Conservation (phyloP, 1,140 invertebrate genomes). For the Pseudomyrmex dendroicus region DNA sequence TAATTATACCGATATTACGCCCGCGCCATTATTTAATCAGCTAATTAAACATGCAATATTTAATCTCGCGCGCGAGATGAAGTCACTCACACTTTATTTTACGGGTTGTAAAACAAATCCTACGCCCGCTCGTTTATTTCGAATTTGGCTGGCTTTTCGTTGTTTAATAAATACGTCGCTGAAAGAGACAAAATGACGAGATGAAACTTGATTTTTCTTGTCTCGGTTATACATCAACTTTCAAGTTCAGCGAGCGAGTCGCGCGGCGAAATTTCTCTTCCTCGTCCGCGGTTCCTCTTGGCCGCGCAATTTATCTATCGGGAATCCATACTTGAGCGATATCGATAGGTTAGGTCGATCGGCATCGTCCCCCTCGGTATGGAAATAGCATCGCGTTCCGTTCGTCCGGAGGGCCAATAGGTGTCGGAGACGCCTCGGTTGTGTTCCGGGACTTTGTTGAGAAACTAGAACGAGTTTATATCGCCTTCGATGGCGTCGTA, state of each 20-base stretch:
- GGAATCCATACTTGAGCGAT: background rate
- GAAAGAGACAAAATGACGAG: too few relatives aligned
- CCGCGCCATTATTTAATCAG: background rate
- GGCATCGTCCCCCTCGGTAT: slow-evolving; percentile 6
- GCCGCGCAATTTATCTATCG: too few relatives aligned
- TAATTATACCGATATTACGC: background rate
- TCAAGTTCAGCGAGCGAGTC: background rate
- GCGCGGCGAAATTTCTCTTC: background rate
- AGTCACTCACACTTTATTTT: background rate
- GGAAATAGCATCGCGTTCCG: slow-evolving; percentile 40
- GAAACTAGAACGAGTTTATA: slow-evolving; percentile 68
- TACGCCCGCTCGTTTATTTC: too few relatives aligned
- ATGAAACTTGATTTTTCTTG: too few relatives aligned
- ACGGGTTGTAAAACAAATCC: too few relatives aligned
- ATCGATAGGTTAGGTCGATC: slow-evolving; percentile 25
- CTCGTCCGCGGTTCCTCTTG: too few relatives aligned
- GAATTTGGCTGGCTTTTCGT: too few relatives aligned
- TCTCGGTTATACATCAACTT: background rate
- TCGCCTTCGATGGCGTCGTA: slow-evolving; percentile 47
- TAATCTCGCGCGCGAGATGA: background rate
- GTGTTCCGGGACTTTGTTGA: slow-evolving; percentile 67
- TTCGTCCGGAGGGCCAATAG: slow-evolving; percentile 46
- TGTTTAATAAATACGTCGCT: too few relatives aligned
- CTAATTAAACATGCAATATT: background rate
- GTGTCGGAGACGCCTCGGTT: slow-evolving; percentile 49